These are phyloP conservation scores for Buphagus erythrorhynchus DNA, from an alignment of 2,797 vertebrate genomes.

Conservation along the genomic window DNA sequence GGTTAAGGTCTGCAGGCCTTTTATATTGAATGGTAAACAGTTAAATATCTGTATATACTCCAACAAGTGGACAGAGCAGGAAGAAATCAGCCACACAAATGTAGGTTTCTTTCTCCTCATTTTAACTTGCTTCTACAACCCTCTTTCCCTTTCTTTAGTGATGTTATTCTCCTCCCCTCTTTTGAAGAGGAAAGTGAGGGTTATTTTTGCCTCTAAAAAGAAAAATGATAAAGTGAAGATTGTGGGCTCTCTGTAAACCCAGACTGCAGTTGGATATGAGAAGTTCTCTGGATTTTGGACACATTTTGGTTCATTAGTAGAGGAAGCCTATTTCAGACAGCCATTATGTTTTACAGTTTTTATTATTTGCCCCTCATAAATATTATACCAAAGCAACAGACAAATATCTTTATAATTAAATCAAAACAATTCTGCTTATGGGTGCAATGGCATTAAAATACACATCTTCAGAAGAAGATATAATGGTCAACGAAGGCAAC, in stretches of 20 bases:
- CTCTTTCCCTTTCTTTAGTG: not conserved
- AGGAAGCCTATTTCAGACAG: not conserved
- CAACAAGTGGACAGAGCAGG: not conserved
- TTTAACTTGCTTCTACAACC: not conserved
- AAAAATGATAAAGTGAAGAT: not conserved
- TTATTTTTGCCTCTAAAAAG: not conserved
- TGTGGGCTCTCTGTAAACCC: not conserved
- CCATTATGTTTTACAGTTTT: not conserved
- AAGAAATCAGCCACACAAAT: not conserved
- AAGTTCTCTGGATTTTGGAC: not conserved
- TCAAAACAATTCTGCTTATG: not conserved
- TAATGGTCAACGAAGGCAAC: not conserved
- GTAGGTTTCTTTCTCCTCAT: not conserved
- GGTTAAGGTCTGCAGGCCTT: not conserved
- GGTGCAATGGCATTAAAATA: not conserved
- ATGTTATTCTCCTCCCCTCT: not conserved
- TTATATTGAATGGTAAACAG: not conserved
- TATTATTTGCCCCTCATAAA: not conserved
- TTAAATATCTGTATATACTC: not conserved
- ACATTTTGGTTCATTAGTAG: not conserved
- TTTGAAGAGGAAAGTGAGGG: not conserved
- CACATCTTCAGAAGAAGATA: not conserved
- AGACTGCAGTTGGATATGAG: not conserved
- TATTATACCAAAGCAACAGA: not conserved
- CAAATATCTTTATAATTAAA: slow-evolving; percentile 6